Evolutionary conservation across 2,113 vertebrate species (phyloP).

Genomic region (Oreotragus oreotragus): DNA sequence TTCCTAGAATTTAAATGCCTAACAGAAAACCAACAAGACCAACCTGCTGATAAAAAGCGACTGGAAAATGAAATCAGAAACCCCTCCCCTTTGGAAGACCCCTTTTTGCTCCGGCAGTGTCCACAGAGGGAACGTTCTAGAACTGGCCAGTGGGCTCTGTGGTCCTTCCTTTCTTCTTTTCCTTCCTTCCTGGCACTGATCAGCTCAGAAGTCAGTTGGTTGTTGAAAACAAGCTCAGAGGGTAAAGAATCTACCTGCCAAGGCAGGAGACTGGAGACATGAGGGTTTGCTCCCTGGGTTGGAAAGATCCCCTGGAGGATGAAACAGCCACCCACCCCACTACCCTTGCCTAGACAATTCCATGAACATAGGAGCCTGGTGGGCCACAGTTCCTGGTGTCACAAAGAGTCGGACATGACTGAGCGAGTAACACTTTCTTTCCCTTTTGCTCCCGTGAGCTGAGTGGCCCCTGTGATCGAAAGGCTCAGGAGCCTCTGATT

Average conservation of each 20-base stretch:
- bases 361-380: background rate
- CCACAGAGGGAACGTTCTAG: background rate
- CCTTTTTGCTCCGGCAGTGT: rapidly evolving
- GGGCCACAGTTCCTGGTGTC: background rate
- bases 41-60: background rate
- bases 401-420: rapidly evolving
- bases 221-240: background rate
- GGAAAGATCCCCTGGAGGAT: background rate
- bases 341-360: background rate
- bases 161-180: background rate
- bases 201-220: background rate
- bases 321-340: background rate
- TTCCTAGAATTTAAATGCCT: background rate
- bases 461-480: rapidly evolving
- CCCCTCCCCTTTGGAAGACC: rapidly evolving
- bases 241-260: background rate
- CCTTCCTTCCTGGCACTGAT: background rate
- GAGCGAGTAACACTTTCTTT: background rate
- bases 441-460: rapidly evolving
- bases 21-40: background rate
- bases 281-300: background rate
- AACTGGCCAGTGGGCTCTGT: background rate
- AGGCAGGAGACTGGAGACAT: background rate
- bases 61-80: too few species aligned
- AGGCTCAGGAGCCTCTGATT: background rate